A percentile compares a stretch with the other conserved stretches of the same genome.
phyloP scores from a whole-genome alignment of 64 coral and sea anemone genomes.

The Astreopora myriophthalma region DNA sequence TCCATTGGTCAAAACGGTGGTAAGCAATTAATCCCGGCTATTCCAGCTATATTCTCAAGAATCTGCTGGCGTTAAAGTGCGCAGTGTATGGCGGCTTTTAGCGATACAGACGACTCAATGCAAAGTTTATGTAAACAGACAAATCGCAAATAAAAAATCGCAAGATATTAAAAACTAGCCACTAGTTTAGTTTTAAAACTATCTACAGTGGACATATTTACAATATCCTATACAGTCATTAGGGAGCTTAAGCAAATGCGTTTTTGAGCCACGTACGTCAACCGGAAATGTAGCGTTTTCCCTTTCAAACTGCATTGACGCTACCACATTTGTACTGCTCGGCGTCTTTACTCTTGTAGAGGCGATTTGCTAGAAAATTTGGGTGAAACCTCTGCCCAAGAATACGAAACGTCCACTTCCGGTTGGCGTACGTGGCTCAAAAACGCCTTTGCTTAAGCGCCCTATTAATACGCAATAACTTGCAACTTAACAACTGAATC shows the following conservation, averaged over 20 bases:
- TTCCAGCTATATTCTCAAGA: not conserved
- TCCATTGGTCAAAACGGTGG: not conserved
- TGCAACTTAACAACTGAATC: not conserved
- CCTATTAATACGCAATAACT: not conserved
- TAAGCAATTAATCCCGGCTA: not conserved
- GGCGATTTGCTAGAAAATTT: too few relatives aligned
- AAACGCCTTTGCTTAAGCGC: too few relatives aligned
- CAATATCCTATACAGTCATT: not conserved
- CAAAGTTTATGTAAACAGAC: not conserved
- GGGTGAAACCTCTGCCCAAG: too few relatives aligned
- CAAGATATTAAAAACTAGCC: not conserved
- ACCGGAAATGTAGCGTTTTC: too few relatives aligned
- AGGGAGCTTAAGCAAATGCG: too few relatives aligned
- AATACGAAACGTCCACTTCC: too few relatives aligned
- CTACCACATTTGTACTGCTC: too few relatives aligned
- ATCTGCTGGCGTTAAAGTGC: not conserved
- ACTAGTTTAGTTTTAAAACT: not conserved
- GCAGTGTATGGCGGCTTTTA: not conserved
- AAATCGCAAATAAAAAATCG: not conserved
- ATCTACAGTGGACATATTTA: not conserved
- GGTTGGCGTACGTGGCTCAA: too few relatives aligned
- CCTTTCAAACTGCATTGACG: too few relatives aligned
- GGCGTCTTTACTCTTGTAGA: too few relatives aligned
- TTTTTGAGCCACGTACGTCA: too few relatives aligned
- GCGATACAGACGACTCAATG: not conserved